Base-by-base conservation (phyloP, 1,140 invertebrate species). In the Wiebesia pumilae region DNA sequence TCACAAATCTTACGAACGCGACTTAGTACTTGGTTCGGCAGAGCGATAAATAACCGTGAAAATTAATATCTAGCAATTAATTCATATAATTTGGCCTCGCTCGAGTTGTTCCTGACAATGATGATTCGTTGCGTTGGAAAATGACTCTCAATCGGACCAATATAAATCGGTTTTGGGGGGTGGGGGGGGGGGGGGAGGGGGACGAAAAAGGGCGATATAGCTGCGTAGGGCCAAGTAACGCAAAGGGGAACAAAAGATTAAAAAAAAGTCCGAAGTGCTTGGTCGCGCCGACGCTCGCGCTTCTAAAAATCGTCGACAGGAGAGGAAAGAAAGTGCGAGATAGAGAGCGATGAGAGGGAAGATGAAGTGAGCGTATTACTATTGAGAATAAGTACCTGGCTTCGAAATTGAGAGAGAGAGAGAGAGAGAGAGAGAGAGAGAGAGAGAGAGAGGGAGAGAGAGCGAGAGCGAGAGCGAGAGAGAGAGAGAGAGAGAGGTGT, bases 281-380 rank as follows among this genome's bases (percentile, higher is more conserved):
- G 62, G 62, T 51, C 65, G 33, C 62, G 35, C 69, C 16, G 10
- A 9, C 58, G 10, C 33, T 62, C 69, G 81, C 67, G 19, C 65
- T 30, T 21, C 51, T 78, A 78, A 77, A 84, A 75, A 75, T 77
- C 73, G 30, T 24, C 58, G 80, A 38, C 62, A 35, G 54, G 71
- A 77, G 82, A 87, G 71, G 65, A 69, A 65, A 54, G 81, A 35
- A 73, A 75, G 65, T 84, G 58, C 88, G 81, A 82, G 79, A 88
- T 87, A 87, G 89, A 79, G 43, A 30, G 81, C 82, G 85, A 79
- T 67, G 85, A 79, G 88, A 84, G 89, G 86, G 92, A 90, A 91
- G 92, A 93, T 93, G 92, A 93, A 94, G 93, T 94, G 93, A 94
- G 93, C 93, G 92, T 94, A 93, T 94, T 94, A 94, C 93, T 93